Evolutionary conservation across 2,113 vertebrate genomes (phyloP).

Genomic region (Phalacrocorax carbo): DNA sequence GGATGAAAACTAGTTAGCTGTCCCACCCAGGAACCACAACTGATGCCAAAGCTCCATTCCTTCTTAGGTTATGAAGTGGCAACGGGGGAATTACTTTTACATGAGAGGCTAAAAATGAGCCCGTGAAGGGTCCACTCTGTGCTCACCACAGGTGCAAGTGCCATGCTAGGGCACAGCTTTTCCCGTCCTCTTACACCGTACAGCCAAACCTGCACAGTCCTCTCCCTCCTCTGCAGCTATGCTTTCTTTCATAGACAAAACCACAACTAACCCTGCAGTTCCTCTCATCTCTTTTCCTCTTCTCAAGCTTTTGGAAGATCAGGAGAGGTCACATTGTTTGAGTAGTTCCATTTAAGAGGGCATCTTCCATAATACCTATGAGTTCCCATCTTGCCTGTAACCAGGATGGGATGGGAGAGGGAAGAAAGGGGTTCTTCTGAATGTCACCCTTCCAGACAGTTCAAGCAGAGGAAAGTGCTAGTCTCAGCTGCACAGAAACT

Average conservation of each 20-base stretch:
- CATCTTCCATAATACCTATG: neutral
- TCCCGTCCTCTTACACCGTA: neutral
- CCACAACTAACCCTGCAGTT: neutral
- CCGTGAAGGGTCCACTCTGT: neutral
- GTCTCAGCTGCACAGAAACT: neutral
- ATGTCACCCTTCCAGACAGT: neutral
- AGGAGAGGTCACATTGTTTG: neutral
- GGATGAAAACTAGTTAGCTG: neutral
- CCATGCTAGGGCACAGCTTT: neutral
- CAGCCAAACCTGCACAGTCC: neutral
- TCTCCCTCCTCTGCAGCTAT: neutral
- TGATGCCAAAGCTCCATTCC: neutral
- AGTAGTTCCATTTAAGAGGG: neutral
- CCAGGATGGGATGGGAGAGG: neutral
- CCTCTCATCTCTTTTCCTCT: neutral
- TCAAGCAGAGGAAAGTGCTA: neutral
- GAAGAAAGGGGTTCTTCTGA: neutral
- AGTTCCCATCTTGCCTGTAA: neutral
- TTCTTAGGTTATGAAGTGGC: neutral
- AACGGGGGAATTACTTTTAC: neutral
- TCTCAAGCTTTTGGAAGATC: neutral
- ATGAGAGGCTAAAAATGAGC: accelerated
- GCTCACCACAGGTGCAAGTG: neutral
- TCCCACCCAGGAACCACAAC: neutral
- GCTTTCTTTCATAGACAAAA: neutral